Percentiles rank a stretch among this genome's conserved stretches.
These are phyloP conservation scores for Triplophysa tibetana DNA, from an alignment of 2,113 vertebrate species.

Conservation along the genomic window DNA sequence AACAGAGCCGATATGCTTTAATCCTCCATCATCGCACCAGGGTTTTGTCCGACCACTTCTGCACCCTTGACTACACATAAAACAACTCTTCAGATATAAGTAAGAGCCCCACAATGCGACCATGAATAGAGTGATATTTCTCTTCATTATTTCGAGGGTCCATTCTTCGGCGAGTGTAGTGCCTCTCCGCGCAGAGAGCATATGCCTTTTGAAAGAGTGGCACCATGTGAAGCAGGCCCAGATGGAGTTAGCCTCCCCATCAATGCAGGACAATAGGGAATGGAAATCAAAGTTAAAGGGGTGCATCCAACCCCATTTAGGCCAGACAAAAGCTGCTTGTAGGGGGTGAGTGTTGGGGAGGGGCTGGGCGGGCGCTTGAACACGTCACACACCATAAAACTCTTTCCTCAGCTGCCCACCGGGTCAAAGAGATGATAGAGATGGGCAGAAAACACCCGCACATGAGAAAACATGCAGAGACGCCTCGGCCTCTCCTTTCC, in stretches of 20 bases:
- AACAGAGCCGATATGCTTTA: slow-evolving; percentile 75
- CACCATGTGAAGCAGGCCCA: slow-evolving; percentile 82
- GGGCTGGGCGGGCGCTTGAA: slow-evolving; percentile 77
- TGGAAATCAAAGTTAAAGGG: slow-evolving; percentile 81
- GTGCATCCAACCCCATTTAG: slow-evolving; percentile 78
- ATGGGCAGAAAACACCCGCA: slow-evolving; percentile 55
- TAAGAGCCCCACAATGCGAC: slow-evolving; percentile 70
- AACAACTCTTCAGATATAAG: slow-evolving; percentile 68
- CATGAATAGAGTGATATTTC: slow-evolving; percentile 69
- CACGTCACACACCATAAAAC: slow-evolving; percentile 81
- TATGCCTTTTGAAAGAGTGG: slow-evolving; percentile 87
- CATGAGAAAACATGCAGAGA: slow-evolving; percentile 26
- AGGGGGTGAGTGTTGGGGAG: slow-evolving; percentile 87
- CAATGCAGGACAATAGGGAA: slow-evolving; percentile 77
- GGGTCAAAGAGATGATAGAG: slow-evolving; percentile 73
- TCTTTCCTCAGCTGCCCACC: slow-evolving; percentile 75
- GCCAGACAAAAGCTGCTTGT: slow-evolving; percentile 86
- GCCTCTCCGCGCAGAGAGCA: slow-evolving; percentile 75
- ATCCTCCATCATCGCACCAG: slow-evolving; percentile 69
- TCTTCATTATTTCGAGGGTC: slow-evolving; percentile 71
- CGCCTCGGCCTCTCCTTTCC: slow-evolving; percentile 12
- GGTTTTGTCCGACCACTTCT: slow-evolving; percentile 72
- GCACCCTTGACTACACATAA: slow-evolving; percentile 74
- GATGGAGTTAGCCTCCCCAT: slow-evolving; percentile 82
- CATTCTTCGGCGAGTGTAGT: slow-evolving; percentile 73